These are phyloP conservation scores for Gryllus bimaculatus DNA, from an alignment of 1,140 invertebrate species.

Conservation along the genomic window DNA sequence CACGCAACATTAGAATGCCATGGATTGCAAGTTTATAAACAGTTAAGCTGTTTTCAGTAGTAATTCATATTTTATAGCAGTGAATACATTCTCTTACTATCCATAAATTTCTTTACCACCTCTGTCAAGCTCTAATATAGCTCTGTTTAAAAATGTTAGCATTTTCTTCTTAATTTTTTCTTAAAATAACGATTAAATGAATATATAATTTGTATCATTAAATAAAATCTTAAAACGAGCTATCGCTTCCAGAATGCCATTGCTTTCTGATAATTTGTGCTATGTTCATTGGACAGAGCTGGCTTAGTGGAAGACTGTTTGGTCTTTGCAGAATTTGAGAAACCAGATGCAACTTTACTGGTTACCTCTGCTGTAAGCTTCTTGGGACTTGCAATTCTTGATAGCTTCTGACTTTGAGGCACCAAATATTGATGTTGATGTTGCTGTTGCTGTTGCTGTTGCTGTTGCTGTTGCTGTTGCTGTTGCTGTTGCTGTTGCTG, in stretches of 20 bases:
- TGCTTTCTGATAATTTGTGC: constrained; percentile 18
- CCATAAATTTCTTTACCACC: neutral
- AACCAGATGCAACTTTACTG: neutral
- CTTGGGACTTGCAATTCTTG: neutral
- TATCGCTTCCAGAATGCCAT: constrained; percentile 20
- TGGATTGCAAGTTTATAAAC: too few relatives aligned
- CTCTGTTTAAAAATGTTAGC: neutral
- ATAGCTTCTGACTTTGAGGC: neutral
- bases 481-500: neutral
- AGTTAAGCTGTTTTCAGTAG: too few relatives aligned
- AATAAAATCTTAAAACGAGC: neutral
- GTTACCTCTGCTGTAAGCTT: neutral
- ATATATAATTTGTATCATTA: neutral
- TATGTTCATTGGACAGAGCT: constrained; percentile 16
- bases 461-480: neutral
- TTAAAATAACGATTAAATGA: neutral
- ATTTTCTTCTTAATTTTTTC: neutral
- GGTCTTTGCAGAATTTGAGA: neutral
- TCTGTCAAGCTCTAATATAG: neutral
- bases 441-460: neutral
- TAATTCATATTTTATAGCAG: too few relatives aligned
- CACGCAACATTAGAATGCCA: neutral
- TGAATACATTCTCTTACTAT: neutral
- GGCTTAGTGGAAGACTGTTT: neutral
- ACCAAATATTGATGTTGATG: neutral